Conservation (phyloP, 1,140 invertebrate genomes). For the Lordiphosa stackelbergi region DNA sequence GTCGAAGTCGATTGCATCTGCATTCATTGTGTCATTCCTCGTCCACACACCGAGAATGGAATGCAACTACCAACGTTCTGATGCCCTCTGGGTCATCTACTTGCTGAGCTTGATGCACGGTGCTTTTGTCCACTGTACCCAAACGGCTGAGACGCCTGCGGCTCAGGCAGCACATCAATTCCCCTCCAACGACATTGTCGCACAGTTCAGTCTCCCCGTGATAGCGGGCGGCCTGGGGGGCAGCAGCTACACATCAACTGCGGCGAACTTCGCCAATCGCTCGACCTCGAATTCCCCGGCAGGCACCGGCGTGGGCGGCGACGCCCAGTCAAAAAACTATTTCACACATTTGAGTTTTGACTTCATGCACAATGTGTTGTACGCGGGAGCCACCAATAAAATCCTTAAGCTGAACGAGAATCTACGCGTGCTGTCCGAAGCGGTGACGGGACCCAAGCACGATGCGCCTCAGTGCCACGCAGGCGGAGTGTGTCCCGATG, state of each 20-base stretch:
- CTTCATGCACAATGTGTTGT: conserved; percentile 81
- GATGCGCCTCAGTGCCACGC: conserved; percentile 94
- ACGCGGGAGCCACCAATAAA: conserved; percentile 89
- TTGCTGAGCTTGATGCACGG: too few species aligned
- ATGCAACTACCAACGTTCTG: too few species aligned
- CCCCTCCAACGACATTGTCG: conserved; percentile 61
- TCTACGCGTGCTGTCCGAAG: conserved; percentile 84
- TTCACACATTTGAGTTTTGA: conserved; percentile 80
- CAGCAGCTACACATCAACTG: conserved; percentile 19
- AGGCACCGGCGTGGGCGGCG: conserved; percentile 1
- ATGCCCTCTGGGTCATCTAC: too few species aligned
- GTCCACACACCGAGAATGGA: too few species aligned
- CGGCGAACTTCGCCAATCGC: conserved; percentile 29
- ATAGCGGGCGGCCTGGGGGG: conserved; percentile 2
- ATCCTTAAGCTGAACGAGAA: conserved; percentile 88
- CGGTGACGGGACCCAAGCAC: conserved; percentile 84
- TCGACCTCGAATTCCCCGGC: conserved; percentile 4
- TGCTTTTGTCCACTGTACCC: too few species aligned
- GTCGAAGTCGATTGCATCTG: too few species aligned
- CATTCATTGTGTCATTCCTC: too few species aligned
- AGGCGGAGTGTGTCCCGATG: conserved; percentile 84
- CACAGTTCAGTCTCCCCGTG: conserved; percentile 57
- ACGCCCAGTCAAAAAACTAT: conserved; percentile 59
- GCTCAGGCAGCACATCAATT: conserved; percentile 13
- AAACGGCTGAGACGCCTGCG: too few species aligned